These are phyloP conservation scores for Ctena decussata DNA, from an alignment of 2,888 invertebrate species.

Conservation along the genomic window DNA sequence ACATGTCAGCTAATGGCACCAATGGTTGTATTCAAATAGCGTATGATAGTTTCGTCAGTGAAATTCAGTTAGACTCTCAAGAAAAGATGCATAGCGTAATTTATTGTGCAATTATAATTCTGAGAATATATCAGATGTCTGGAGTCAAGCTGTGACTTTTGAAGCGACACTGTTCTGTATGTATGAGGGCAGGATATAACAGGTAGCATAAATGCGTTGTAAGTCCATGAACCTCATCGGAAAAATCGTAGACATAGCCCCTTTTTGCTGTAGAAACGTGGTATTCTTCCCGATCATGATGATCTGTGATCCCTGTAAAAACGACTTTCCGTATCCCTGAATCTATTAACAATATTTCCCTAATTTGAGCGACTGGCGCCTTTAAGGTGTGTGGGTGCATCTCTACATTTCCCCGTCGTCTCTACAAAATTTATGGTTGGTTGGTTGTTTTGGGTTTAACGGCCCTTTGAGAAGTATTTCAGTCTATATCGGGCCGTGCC, in stretches of 20 bases:
- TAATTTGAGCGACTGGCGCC: too few relatives aligned
- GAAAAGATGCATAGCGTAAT: conserved; percentile 26
- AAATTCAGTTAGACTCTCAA: background rate
- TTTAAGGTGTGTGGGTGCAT: too few relatives aligned
- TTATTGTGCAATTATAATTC: conserved; percentile 10
- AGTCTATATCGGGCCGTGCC: too few relatives aligned
- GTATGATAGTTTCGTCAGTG: background rate
- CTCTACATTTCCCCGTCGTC: too few relatives aligned
- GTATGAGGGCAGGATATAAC: background rate
- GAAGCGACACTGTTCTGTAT: background rate
- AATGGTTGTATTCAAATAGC: conserved; percentile 12
- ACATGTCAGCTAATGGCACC: conserved; percentile 21
- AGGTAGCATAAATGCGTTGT: conserved; percentile 2
- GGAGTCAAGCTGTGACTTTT: background rate
- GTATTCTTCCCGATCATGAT: background rate
- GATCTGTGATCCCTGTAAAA: too few relatives aligned
- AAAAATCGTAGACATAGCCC: background rate
- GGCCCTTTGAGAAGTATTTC: too few relatives aligned
- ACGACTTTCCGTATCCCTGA: too few relatives aligned
- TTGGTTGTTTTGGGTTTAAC: too few relatives aligned
- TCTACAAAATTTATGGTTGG: too few relatives aligned
- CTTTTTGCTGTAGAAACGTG: background rate
- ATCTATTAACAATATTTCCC: too few relatives aligned
- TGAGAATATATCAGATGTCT: background rate
- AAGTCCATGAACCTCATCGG: background rate